Base-by-base conservation (phyloP, 2,888 invertebrate genomes). In the Apamea epomidion region DNA sequence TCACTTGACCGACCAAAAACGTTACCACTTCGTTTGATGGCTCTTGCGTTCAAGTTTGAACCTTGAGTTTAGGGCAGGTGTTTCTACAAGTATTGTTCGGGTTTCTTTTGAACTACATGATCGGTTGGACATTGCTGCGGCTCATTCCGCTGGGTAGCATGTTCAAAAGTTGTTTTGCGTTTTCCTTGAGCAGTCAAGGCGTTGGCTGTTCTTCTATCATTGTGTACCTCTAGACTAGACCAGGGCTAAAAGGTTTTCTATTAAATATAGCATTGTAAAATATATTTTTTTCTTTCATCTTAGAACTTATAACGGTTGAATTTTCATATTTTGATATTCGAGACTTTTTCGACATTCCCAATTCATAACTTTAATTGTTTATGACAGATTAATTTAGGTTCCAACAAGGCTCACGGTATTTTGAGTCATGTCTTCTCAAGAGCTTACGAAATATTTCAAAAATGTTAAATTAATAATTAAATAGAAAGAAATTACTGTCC, bases 1-100 rank as follows among this genome's bases (percentile, higher is more conserved):
- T 88, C 90, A 92, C 89, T 93, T 91, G 92, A 91, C 91, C 90
- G 90, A 75, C 79, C 83, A 85, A 85, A 90, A 90, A 87, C 81
- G 88, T 90, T 89, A 88, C 86, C 76, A 84, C 81, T 86, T 84
- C 78, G 62, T 70, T 67, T 83, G 84, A 87, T 90, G 82, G 82
- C 84, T 76, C 83, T 88, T 81, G 32, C 37, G 67, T 74, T 62
- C 51, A 74, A 84, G 78, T 83, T 88, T 60, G 48, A 67, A 80
- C 78, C 75, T 87, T 80, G 70, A 68, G 51, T 67, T 78, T 67
- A 65, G 10, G 18, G 18, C 68, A 78, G 70, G 81, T 80, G 72
- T 71, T 74, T 73, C 10, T 72, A 58, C 60, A 71, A 81, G 65
- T 77, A 67, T n/a, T 68, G 60, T 74, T 73, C 21, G 18, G 32